Evolutionary conservation across 2,888 invertebrate genomes (phyloP).

Genomic region (Clivina fossor): DNA sequence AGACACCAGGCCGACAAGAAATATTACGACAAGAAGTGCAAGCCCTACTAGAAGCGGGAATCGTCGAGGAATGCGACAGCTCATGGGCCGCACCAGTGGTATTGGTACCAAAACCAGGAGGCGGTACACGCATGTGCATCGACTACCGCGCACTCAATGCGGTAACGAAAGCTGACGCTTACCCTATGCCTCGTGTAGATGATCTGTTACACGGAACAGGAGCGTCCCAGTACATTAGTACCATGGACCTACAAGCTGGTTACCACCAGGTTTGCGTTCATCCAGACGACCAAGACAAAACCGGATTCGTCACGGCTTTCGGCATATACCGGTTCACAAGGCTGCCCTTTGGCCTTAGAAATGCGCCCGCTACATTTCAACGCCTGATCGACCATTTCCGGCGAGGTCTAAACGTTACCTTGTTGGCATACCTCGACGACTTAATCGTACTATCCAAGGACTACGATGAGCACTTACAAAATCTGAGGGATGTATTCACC

Average conservation of each 20-base stretch:
- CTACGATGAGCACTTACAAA: constrained; percentile 15
- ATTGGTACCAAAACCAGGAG: neutral
- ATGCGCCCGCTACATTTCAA: constrained; percentile 6
- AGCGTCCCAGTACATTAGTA: constrained; percentile 16
- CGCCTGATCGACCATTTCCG: constrained; percentile 12
- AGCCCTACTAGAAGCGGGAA: neutral
- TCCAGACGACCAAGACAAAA: constrained; percentile 14
- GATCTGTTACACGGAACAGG: constrained; percentile 31
- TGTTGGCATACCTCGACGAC: constrained; percentile 6
- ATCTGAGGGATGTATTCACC: constrained; percentile 5
- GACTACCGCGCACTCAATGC: constrained; percentile 29
- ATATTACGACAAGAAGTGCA: neutral
- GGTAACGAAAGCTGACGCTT: constrained; percentile 19
- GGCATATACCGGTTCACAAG: constrained; percentile 15
- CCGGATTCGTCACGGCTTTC: constrained; percentile 11
- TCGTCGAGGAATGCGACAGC: neutral
- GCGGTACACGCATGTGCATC: neutral
- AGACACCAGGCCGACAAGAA: neutral
- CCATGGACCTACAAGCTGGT: constrained; percentile 27
- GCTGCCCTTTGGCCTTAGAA: constrained; percentile 23
- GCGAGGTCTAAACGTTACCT: too few relatives aligned
- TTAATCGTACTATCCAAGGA: constrained; percentile 9
- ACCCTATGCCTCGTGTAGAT: constrained; percentile 17
- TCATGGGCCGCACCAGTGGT: constrained; percentile 5
- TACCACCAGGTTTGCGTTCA: constrained; percentile 34